Evolutionary conservation across 2,113 vertebrate genomes (phyloP).

Genomic region (Neomonachus schauinslandi): DNA sequence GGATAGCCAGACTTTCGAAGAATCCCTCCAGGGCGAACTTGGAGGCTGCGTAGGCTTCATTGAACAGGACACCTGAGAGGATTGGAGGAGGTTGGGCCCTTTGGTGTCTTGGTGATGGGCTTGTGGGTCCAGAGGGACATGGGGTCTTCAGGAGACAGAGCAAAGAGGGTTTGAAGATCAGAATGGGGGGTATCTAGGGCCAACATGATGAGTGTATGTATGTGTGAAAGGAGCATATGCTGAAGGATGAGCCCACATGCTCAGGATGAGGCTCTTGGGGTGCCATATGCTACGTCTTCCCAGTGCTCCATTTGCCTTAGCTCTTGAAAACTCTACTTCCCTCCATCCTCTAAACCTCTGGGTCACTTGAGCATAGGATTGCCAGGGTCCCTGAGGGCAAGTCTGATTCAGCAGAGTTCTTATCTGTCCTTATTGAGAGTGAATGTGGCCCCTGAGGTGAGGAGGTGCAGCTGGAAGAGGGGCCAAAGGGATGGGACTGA

Average conservation of each 20-base stretch:
- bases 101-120: background rate
- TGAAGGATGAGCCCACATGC: background rate
- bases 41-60: constrained; percentile 95
- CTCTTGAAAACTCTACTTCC: background rate
- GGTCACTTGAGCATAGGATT: background rate
- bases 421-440: background rate
- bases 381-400: background rate
- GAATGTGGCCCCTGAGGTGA: background rate
- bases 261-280: background rate
- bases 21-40: constrained; percentile 98
- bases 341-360: background rate
- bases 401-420: background rate
- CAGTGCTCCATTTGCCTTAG: background rate
- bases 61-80: constrained; percentile 92
- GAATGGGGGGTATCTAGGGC: no score
- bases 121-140: background rate
- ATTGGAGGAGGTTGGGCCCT: accelerated
- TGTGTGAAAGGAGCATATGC: background rate
- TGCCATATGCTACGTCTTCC: background rate
- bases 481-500: background rate
- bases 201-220: accelerated
- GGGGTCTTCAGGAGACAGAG: background rate
- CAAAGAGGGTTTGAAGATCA: background rate
- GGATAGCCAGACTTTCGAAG: constrained; percentile 95
- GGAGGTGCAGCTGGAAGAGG: background rate